Conservation (phyloP, 1,140 invertebrate genomes). For the Thrips palmi region DNA sequence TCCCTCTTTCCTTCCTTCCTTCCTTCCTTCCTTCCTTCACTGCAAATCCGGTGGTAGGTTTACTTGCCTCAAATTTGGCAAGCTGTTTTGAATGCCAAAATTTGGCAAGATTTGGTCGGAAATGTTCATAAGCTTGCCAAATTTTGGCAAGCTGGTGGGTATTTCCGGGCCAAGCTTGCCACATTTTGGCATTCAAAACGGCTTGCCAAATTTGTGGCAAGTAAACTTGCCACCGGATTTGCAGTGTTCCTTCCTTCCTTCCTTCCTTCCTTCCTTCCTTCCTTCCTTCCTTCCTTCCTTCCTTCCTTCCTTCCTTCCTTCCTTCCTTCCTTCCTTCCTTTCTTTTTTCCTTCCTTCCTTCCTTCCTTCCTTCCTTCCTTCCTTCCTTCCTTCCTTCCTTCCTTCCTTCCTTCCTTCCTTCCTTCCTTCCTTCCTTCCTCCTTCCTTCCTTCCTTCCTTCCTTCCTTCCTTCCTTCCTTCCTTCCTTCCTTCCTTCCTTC, state of each 20-base stretch:
- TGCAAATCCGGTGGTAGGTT: too few species aligned
- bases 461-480: too few species aligned
- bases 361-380: slow-evolving; percentile 6
- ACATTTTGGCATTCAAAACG: too few species aligned
- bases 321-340: slow-evolving; percentile 10
- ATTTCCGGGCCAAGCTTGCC: too few species aligned
- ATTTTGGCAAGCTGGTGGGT: too few species aligned
- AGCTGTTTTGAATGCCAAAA: too few species aligned
- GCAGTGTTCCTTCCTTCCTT: slow-evolving; percentile 5
- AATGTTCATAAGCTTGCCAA: too few species aligned
- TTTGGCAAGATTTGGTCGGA: too few species aligned
- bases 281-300: slow-evolving; percentile 7
- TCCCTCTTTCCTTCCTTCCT: slow-evolving; percentile 10
- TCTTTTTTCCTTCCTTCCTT: slow-evolving; percentile 4
- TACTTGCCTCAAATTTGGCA: too few species aligned
- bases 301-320: slow-evolving; percentile 9
- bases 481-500: too few species aligned
- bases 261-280: slow-evolving; percentile 3
- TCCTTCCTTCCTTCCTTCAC: slow-evolving; percentile 10
- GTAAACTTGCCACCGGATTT: too few species aligned
- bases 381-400: slow-evolving; percentile 6
- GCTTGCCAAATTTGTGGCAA: too few species aligned
- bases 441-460: slow-evolving; percentile 6
- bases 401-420: slow-evolving; percentile 7
- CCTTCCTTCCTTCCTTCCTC: slow-evolving; percentile 6